phyloP scores from a whole-genome alignment of 2,113 vertebrate genomes.

The Sylvia atricapilla region DNA sequence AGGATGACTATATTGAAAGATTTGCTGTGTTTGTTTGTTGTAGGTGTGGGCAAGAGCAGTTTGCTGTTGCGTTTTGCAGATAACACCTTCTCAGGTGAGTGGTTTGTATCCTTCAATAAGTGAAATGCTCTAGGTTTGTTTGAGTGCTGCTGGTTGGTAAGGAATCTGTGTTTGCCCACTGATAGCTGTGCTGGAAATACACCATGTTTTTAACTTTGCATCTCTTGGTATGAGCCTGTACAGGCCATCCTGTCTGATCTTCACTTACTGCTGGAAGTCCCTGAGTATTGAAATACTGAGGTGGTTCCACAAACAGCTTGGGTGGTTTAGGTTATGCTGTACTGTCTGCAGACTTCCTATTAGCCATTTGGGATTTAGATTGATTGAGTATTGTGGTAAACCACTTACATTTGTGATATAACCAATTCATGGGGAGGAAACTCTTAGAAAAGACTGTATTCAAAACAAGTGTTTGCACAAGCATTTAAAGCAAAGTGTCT shows the following conservation, averaged over 20 bases:
- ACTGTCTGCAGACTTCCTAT: not conserved
- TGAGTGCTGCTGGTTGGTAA: not conserved
- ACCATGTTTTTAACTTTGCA: not conserved
- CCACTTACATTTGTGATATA: not conserved
- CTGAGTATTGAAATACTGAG: not conserved
- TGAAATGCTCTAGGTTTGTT: not conserved
- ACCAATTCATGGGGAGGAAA: not conserved
- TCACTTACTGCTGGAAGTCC: not conserved
- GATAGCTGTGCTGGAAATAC: not conserved
- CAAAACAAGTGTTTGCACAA: not conserved
- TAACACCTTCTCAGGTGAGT: conserved; percentile 98
- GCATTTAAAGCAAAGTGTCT: not conserved
- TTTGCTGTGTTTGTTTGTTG: conserved; percentile 30
- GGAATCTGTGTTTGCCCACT: not conserved
- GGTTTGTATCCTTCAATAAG: not conserved
- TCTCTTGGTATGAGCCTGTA: not conserved
- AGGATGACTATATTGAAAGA: not conserved
- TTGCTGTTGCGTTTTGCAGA: conserved; percentile 96
- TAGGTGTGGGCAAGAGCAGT: conserved; percentile 99
- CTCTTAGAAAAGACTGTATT: not conserved
- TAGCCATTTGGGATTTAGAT: not conserved
- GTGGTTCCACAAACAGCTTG: not conserved
- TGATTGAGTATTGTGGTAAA: conserved; percentile 21
- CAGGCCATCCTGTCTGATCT: not conserved
- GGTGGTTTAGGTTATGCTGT: not conserved